Evolutionary conservation across 2,888 invertebrate genomes (phyloP), one percentile per base, ranked within the genome.

Genomic region (Leptura quadrifasciata): DNA sequence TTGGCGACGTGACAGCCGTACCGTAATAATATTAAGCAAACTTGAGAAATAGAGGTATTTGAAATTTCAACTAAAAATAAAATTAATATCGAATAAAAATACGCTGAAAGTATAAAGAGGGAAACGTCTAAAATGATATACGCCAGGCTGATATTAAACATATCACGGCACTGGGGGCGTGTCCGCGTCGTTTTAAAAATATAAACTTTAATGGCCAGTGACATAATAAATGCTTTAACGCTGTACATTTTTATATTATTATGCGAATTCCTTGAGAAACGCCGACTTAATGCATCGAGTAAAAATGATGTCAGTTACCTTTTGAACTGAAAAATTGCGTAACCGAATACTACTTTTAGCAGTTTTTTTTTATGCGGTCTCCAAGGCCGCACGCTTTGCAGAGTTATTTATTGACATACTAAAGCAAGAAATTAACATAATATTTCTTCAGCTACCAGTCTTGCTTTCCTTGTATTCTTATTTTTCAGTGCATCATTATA

Each of bases 321-420:
- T 63, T 63, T n/a, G 65, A 52, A 65, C 65, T 65, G 65, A 65
- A 65, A 64, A 65, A 65, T 65, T 65, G 52, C 65, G 65, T 65
- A 65, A 65, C 39, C 35, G 31, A 64, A 39, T 47, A 47, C 65
- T 21, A 21, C 65, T 21, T 47, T 47, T 47, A 12, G 15, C 2
- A 18, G 20, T 39, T 65, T 65, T 63, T 65, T 63, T 65, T 65
- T 15, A 15, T 20, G 21, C n/a, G 65, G 12, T 47, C 15, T 35
- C 24, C 65, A 65, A 65, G 65, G 65, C 39, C 65, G 65, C 65
- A 65, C 65, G 65, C 39, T 47, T 47, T 52, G 65, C n/a, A 10
- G 39, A 47, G 65, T 65, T 47, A 65, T 65, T 52, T 65, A 65
- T 65, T 18, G 65, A 65, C 65, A 52, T 65, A 39, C 39, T 52